Base-by-base conservation (phyloP, 2,797 vertebrate genomes). In the Lagorchestes hirsutus region DNA sequence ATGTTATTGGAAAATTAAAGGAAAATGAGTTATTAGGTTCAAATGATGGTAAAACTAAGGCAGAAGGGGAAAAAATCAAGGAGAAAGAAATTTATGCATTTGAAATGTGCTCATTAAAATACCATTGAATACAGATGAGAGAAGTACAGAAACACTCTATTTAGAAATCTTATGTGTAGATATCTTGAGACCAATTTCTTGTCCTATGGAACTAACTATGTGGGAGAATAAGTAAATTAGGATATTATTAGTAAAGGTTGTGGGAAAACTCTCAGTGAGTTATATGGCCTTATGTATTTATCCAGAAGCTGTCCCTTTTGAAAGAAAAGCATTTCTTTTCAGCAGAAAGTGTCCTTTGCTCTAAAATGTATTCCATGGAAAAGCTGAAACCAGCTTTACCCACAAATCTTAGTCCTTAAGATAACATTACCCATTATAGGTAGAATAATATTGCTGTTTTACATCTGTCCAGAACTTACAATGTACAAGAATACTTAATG, bases 11-110 rank as follows among this genome's bases (percentile, higher is more conserved):
- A 22, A 96, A 95, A 74, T 58, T 58, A 18, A 54, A 27, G 40
- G 95, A 93, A 31, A 96, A 92, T 93, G 92, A 52, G 91, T 58
- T 91, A 94, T 97, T 94, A 54, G 96, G n/a, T 94, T 96, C 94
- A 92, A 74, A 58, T 87, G 55, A 92, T 58, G 54, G 34, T 31
- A 29, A 90, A 28, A 29, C 16, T 54, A 87, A 91, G 92, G 16
- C 67, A 40, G 16, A 74, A 74, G n/a, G n/a, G 57, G 90, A 50
- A 55, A 96, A 90, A 95, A 96, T 91, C 55, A 95, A 94, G 94
- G 93, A 94, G 92, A 93, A 91, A 90, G 94, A 50, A 52, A n/a
- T 31, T 93, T 93, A 82, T 82, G 74, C 74, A 28, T 93, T 94
- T 67, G 91, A 93, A 92, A 22, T 50, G 34, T 10, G 22, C 59